Percentiles rank a stretch among this genome's conserved stretches.
Conservation (phyloP, 2,888 invertebrate species). For the Criorhina ranunculi region DNA sequence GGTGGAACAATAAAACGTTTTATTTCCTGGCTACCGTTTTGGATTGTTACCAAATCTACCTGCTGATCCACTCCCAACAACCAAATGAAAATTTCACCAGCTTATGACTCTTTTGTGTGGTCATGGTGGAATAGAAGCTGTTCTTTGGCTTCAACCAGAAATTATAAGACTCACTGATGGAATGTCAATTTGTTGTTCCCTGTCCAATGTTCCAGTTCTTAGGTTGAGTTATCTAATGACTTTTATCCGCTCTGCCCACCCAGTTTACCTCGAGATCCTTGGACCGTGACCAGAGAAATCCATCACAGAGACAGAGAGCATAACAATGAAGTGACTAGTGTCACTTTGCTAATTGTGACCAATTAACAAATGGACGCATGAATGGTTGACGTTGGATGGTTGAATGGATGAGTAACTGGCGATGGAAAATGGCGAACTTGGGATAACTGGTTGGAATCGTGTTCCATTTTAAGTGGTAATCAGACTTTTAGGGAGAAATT, state of each 20-base stretch:
- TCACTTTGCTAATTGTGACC: slow-evolving; percentile 14
- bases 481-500: background rate
- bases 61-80: background rate
- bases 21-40: slow-evolving; percentile 34
- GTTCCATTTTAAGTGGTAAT: background rate
- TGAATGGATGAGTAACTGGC: slow-evolving; percentile 4
- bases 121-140: background rate
- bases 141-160: background rate
- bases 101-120: too few relatives aligned
- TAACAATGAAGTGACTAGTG: slow-evolving; percentile 4
- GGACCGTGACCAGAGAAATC: slow-evolving; percentile 8
- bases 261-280: slow-evolving; percentile 16
- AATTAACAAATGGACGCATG: slow-evolving; percentile 19
- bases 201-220: slow-evolving; percentile 33
- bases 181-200: background rate
- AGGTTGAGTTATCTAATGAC: background rate
- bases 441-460: background rate
- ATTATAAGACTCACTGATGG: background rate
- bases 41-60: background rate
- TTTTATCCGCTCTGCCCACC: slow-evolving; percentile 8
- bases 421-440: background rate
- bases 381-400: background rate
- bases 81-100: background rate
- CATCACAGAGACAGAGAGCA: background rate
- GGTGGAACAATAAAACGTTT: slow-evolving; percentile 19